Base-by-base conservation (phyloP, 2,113 vertebrate genomes). In the Hymenochirus boettgeri region DNA sequence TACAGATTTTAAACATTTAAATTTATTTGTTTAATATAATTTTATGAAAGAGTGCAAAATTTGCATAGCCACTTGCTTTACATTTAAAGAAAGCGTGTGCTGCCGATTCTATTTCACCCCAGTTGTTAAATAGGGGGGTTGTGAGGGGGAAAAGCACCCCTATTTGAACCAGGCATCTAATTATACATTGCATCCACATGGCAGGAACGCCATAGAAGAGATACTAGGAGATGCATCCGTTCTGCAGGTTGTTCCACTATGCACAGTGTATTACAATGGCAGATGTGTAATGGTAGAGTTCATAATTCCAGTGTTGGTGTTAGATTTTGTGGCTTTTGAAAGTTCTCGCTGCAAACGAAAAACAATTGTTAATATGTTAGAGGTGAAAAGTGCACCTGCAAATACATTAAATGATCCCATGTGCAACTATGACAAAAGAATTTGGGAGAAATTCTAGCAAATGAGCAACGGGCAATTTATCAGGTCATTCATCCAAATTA, bases 271-370 rank as follows among this genome's bases (percentile, higher is more conserved):
- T 53, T 15, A 76, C 55, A 10, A 62, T 1, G 71, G 50, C 24
- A 78, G 70, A 0, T 37, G 56, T 52, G 73, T 76, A 21, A 72
- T 72, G 39, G 88, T 90, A 7, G 88, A 90, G 74, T 89, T 89
- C 15, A 90, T 84, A 61, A 85, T 15, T 1, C 29, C 61, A 24
- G 82, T 70, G 31, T 62, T 13, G 3, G 27, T 53, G 1, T 88
- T 81, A 85, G 71, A 81, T 62, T 31, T 84, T 72, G 88, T 88
- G 69, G 82, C 84, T 80, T 87, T 87, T 77, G 86, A 88, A 70
- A 90, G 82, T 74, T 81, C 84, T 56, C 65, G 86, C 86, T 89
- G 85, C 67, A 74, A 75, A 57, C 61, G 65, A 53, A 61, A 70
- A 53, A 13, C 9, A 53, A n/a, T 2, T 15, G 7, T 42, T 42